Percentiles rank a stretch among this genome's conserved stretches.
These are phyloP conservation scores for Belonocnema kinseyi DNA, from an alignment of 1,140 invertebrate species.

Conservation along the genomic window DNA sequence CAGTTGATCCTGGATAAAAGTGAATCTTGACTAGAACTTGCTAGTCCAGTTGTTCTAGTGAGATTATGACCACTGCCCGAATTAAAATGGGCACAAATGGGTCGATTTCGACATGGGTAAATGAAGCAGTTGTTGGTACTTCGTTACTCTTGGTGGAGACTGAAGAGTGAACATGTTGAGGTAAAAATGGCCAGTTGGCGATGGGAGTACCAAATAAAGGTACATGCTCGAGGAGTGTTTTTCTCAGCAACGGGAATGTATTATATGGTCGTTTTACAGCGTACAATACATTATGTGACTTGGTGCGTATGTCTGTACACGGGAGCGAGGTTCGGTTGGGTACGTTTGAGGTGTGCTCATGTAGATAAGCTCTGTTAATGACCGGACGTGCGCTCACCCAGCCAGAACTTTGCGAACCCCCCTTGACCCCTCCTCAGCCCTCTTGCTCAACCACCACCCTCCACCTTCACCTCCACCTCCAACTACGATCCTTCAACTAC, in stretches of 20 bases:
- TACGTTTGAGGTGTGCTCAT: conserved; percentile 76
- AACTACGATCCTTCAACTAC: conserved; percentile 14
- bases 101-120: too few species aligned
- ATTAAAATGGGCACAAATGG: too few species aligned
- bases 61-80: too few species aligned
- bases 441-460: conserved; percentile 49
- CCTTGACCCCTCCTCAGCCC: conserved; percentile 56
- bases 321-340: conserved; percentile 64
- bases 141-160: too few species aligned
- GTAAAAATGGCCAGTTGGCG: neutral
- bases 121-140: too few species aligned
- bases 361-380: conserved; percentile 77
- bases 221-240: conserved; percentile 36
- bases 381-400: conserved; percentile 76
- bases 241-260: conserved; percentile 46
- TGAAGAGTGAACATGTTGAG: neutral
- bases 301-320: conserved; percentile 45
- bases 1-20: too few species aligned
- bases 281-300: conserved; percentile 47
- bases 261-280: conserved; percentile 40
- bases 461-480: conserved; percentile 47
- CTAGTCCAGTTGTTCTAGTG: too few species aligned
- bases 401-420: conserved; percentile 74
- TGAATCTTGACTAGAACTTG: too few species aligned
- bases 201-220: conserved; percentile 49